Evolutionary conservation across 2,888 invertebrate genomes (phyloP), one percentile per base, ranked within the genome.

Genomic region (Rhagophthalmus giganteus): DNA sequence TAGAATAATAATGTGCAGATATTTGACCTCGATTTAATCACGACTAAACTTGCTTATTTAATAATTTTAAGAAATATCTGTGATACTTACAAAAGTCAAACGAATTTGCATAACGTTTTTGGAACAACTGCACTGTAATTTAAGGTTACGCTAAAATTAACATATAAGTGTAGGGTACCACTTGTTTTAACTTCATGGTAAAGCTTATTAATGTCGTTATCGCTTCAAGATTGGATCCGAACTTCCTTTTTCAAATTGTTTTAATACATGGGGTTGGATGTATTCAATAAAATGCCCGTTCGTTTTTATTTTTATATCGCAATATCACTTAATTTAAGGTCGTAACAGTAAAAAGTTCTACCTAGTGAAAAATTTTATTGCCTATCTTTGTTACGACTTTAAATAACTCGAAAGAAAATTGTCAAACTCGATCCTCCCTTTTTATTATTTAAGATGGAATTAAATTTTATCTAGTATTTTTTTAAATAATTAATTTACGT

Each of bases 21-120:
- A 54, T 24, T 34, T 13, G 42, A 37, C 26, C 26, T 37, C 46
- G 35, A 30, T 26, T 12, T 25, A 33, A 39, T 47, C 40, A 34
- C 30, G 24, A 46, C 40, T 34, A 40, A 47, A 45, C 35, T 45
- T 45, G 50, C 37, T 38, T 37, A 12, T 12, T 37, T 50, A 54
- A 48, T 51, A 50, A 57, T 54, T 62, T 61, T 61, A 61, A 56
- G 58, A 57, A 54, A 61, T 61, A 62, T 62, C 64, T 64, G 64
- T 64, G 64, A 64, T 64, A 64, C 64, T 61, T 64, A 61, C 61
- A 52, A 51, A 51, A 38, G 44, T 51, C 42, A 50, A 50, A 30
- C 37, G 37, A 41, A 28, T 41, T 28, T 25, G 41, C 30, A 31
- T 37, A 32, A 11, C 28, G 16, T 24, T 25, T 46, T 42, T 31